Base-by-base conservation (phyloP, 2,888 invertebrate species). In the Archips crataeganus region DNA sequence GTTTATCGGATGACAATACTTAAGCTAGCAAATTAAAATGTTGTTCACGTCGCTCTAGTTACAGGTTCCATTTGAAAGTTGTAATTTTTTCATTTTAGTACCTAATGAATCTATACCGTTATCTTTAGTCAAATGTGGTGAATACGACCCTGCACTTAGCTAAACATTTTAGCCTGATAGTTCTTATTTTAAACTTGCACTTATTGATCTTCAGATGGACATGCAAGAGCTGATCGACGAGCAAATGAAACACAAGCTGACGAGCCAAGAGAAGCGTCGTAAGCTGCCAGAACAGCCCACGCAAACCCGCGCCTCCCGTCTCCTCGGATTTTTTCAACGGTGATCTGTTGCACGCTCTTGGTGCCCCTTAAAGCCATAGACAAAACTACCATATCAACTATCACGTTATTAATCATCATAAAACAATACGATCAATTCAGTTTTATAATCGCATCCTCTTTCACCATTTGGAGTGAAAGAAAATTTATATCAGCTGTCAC, bases 211-310 rank as follows among this genome's bases (percentile, higher is more conserved):
- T 6, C 95, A 98, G 97, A 98, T 98, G 96, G 98, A 99, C 89
- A 98, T 99, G 98, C 98, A 99, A 84, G 97, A 98, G 84, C 94
- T 99, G 60, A 95, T 99, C 75, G 98, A 98, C 81, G 98, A 98
- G 84, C 98, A 98, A 89, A 97, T 99, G 95, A 96, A 97, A 77
- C 97, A 96, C 84, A 98, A 98, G 93, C 94, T 99, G 80, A 96
- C 96, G 75, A 95, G 96, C 70, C 95, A 96, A 81, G 95, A 96
- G 91, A 90, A 95, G 81, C 93, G 95, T 70, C 82, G 93, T 82
- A 90, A 94, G 84, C 87, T 94, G 68, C 92, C 91, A 0, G 94
- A 89, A 75, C 94, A 95, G 23, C 75, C 84, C 5, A 83, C 87
- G 0, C 90, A 92, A 47, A 90, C 92, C 49, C 84, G 93, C 70